These are phyloP conservation scores for Zaprionus bogoriensis DNA, from an alignment of 2,888 invertebrate genomes.

Conservation along the genomic window DNA sequence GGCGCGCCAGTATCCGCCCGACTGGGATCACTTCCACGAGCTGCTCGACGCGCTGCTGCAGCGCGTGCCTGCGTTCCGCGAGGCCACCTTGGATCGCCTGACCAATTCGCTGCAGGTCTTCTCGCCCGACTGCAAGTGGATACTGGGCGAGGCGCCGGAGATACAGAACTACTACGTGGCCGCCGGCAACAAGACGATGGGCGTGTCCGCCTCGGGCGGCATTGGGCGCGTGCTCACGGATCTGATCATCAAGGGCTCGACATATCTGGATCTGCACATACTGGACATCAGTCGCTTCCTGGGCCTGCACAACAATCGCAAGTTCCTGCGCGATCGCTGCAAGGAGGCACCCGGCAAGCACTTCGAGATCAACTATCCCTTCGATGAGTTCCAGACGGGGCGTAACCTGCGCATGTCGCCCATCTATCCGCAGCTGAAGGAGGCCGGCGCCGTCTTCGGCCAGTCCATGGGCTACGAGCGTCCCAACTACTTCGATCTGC, in stretches of 20 bases:
- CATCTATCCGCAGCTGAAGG: conserved; percentile 94
- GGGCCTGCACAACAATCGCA: conserved; percentile 96
- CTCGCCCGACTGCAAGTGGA: conserved; percentile 98
- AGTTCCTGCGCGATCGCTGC: conserved; percentile 94
- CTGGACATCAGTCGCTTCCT: conserved; percentile 95
- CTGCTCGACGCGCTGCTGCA: conserved; percentile 92
- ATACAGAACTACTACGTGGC: conserved; percentile 95
- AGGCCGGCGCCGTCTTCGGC: conserved; percentile 96
- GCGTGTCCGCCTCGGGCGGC: conserved; percentile 97
- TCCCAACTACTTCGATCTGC: conserved; percentile 93
- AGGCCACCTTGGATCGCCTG: conserved; percentile 90
- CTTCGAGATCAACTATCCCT: conserved; percentile 92
- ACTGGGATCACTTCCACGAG: conserved; percentile 98
- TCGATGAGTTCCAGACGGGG: conserved; percentile 93
- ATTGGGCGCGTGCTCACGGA: conserved; percentile 96
- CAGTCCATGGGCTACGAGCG: conserved; percentile 99
- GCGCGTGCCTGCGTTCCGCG: conserved; percentile 90
- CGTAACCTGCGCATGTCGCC: conserved; percentile 96
- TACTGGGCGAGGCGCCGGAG: conserved; percentile 96
- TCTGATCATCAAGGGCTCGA: conserved; percentile 91
- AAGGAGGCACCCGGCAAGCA: conserved; percentile 95
- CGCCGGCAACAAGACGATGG: conserved; percentile 97
- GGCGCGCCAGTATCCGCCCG: conserved; percentile 89
- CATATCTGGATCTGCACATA: conserved; percentile 93
- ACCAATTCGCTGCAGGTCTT: conserved; percentile 97